A percentile compares a stretch with the other conserved stretches of the same genome.
Conservation (phyloP, 1,140 invertebrate genomes). For the Pseudoatta argentina region DNA sequence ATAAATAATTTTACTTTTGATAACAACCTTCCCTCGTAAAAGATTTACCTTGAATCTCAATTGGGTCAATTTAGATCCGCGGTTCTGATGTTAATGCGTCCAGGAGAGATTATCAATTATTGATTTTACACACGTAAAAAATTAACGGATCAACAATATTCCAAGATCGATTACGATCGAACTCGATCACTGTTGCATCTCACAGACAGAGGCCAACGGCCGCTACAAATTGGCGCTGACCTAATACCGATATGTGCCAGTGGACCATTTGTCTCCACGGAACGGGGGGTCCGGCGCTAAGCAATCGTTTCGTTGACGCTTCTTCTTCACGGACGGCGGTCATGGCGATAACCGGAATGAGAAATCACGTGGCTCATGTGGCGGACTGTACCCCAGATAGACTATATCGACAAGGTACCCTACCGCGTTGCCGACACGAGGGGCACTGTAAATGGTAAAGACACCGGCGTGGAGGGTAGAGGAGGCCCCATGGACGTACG, state of each 20-base stretch:
- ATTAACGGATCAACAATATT: conserved; percentile 3
- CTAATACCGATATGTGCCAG: conserved; percentile 70
- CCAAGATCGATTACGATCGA: neutral
- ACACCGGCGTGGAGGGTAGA: conserved; percentile 63
- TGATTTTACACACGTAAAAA: neutral
- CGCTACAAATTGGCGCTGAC: conserved; percentile 35
- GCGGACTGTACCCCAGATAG: conserved; percentile 65
- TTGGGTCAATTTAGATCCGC: too few relatives aligned
- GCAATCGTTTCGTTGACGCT: conserved; percentile 70
- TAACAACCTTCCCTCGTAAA: too few relatives aligned
- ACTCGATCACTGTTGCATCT: neutral
- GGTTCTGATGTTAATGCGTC: too few relatives aligned
- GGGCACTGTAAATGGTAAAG: conserved; percentile 79
- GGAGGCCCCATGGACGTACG: conserved; percentile 30
- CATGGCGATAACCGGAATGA: conserved; percentile 69
- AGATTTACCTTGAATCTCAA: too few relatives aligned
- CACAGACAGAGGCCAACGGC: neutral
- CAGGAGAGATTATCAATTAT: neutral
- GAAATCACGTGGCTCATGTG: conserved; percentile 72
- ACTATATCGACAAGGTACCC: conserved; percentile 76
- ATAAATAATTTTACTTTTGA: too few relatives aligned
- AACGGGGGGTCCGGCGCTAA: conserved; percentile 61
- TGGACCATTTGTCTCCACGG: conserved; percentile 68
- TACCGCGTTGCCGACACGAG: conserved; percentile 75
- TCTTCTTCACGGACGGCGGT: conserved; percentile 36